Evolutionary conservation across 2,888 invertebrate species (phyloP), one percentile per base, ranked within the genome.

Genomic region (Suillia variegata): DNA sequence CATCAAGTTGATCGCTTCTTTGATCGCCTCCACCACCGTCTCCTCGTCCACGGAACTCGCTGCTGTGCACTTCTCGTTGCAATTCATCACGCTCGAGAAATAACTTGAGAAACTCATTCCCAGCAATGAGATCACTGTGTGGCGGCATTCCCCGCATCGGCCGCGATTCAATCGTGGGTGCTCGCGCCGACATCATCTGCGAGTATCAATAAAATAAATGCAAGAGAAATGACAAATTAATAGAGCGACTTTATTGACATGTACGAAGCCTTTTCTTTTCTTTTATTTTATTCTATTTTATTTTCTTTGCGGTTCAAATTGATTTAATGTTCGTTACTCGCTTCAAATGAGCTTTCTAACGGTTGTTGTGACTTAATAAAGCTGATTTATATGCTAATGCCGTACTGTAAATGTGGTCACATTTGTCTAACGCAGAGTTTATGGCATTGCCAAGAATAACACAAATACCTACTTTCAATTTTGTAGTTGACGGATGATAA

Each of bases 91-190:
- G 77, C 33, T 75, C 74, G 55, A 80, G 71, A 58, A 79, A 77
- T 57, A 80, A 62, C 61, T 80, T 80, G 26, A 80, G 72, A 66
- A 80, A 80, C 67, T 80, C 81, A 71, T 78, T 77, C 59, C 80
- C 80, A 60, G 77, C 76, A 64, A 80, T 80, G 68, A 80, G 71
- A 67, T 80, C 80, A 70, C 75, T 77, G 42, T 71, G 70, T 12
- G 70, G 67, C 13, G 66, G 49, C 57, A 24, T 64, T 49, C 52
- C 51, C 47, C 45, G 42, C n/a, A 48, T 33, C 26, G 75, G 67
- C 49, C 71, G 69, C 52, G 75, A 56, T 42, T 71, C 67, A 6
- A 69, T 62, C 12, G 45, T 50, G 22, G 66, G 64, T 61, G 65
- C 62, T 63, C 62, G 59, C n/a, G n/a, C n/a, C 56, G 61, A 66